Evolutionary conservation across 2,797 vertebrate species (phyloP), one percentile per base, ranked within the genome.

Genomic region (Silurus aristotelis): DNA sequence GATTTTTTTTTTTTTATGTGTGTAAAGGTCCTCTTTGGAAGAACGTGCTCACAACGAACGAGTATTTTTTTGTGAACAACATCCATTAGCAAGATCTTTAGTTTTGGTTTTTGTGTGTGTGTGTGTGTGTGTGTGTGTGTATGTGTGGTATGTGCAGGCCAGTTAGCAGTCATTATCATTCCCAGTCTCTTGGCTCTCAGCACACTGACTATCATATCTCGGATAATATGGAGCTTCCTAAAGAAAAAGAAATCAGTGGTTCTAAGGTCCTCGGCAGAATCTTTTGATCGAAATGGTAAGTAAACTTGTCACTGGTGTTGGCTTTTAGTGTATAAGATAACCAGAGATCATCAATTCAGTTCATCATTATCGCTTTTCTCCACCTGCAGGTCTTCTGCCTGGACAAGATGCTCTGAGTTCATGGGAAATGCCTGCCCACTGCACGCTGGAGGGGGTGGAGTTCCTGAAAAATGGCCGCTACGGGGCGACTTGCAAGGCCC

Each of bases 361-460:
- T 55, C 13, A 17, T 73, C 46, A 55, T n/a, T 25, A 52, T 76
- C 7, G 3, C 0, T 38, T 20, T 87, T 48, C 72, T 64, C 79
- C 79, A 31, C 66, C 83, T 46, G 61, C 80, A 25, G 82, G 61
- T 70, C 25, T 82, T 78, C 55, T 56, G 20, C 88, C 83, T 70
- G 77, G 87, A 78, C 88, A 55, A 68, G 85, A 87, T 61, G 84
- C 86, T 52, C 83, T 93, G 84, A 6, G n/a, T 83, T 80, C 83
- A 15, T 94, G 93, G 92, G 92, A 94, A 82, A 89, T 94, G 63
- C 90, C 92, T 2, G 43, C 87, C 12, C 91, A 91, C 48, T 91
- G 84, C 27, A 64, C 79, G 7, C 87, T 94, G 52, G 90, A 92
- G 71, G 91, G 87, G 15, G 84, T 94, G 5, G 84, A 92, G 90